Base-by-base conservation (phyloP, 92 coral and sea anemone genomes). In the Blastomussa wellsi region DNA sequence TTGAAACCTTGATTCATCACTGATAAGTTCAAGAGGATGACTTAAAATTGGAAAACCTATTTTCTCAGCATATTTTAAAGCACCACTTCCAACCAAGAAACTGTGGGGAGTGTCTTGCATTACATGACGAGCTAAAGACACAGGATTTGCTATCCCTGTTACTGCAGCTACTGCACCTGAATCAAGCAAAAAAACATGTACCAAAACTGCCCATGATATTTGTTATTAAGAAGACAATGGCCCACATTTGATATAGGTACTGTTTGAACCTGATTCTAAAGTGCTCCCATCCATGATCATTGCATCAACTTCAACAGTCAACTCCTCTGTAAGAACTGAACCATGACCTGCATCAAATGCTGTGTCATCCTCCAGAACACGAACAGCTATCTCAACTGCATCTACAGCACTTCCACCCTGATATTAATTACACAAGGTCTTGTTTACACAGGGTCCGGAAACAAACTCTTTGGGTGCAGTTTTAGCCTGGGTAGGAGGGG, bases 151-250 rank as follows among this genome's bases (percentile, higher is more conserved):
- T 22, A 97, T 86, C 29, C 88, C 89, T 31, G 81, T 87, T 2
- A 94, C 94, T 12, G 98, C 88, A 70, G 98, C 96, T 2, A 97
- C 95, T 8, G 95, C 99, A 72, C 99, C 99, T 97, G 88, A n/a
- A 41, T 38, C 39, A 4, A 39, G 48, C 3, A 51, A 15, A 36
- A 31, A 12, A 16, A 26, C n/a, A 71, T 39, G 22, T 51, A 51
- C 26, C 33, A 62, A 62, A 26, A 62, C 17, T 11, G 15, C 31
- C 17, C 68, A 62, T 26, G 35, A 62, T 62, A 26, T 60, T 9
- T 26, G 11, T 44, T 3, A 39, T 7, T 39, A n/a, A n/a, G n/a
- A n/a, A n/a, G n/a, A n/a, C n/a, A n/a, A n/a, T n/a, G n/a, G n/a
- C n/a, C n/a, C n/a, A n/a, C n/a, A n/a, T n/a, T n/a, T n/a, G n/a